Conservation (phyloP, 2,797 vertebrate genomes). For the Danionella dracula region DNA sequence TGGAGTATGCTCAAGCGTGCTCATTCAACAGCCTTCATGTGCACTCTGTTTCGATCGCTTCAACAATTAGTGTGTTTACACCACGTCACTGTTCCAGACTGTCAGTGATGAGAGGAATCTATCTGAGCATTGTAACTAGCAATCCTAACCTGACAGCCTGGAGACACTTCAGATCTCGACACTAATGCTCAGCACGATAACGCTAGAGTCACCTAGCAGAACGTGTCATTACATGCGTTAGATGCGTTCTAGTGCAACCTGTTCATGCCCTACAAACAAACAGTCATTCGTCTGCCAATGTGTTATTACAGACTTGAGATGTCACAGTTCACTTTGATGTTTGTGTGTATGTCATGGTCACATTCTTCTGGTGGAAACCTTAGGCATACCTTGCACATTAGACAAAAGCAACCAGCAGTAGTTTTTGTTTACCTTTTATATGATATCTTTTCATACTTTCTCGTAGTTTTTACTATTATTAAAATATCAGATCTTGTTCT, state of each 20-base stretch:
- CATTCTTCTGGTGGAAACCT: slow-evolving; percentile 7
- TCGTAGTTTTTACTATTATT: too few relatives aligned
- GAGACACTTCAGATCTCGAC: slow-evolving; percentile 1
- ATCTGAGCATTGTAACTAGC: not conserved
- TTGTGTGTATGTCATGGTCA: not conserved
- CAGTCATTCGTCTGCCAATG: not conserved
- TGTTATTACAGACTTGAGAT: not conserved
- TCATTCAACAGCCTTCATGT: not conserved
- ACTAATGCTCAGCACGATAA: slow-evolving; percentile 6
- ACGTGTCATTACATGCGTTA: slow-evolving; percentile 28
- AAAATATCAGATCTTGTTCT: too few relatives aligned
- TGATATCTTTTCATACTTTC: not conserved
- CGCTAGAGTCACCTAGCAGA: slow-evolving; percentile 10
- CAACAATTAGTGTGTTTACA: not conserved
- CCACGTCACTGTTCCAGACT: not conserved
- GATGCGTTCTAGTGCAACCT: not conserved
- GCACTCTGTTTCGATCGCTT: not conserved
- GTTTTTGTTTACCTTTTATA: too few relatives aligned
- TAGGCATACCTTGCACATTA: not conserved
- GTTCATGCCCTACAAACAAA: not conserved
- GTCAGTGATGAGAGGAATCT: not conserved
- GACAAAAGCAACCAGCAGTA: not conserved
- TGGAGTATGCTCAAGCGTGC: not conserved
- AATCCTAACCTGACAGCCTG: not conserved
- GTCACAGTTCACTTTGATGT: slow-evolving; percentile 7